Conservation (phyloP, 2,113 vertebrate genomes). For the Vimba vimba region DNA sequence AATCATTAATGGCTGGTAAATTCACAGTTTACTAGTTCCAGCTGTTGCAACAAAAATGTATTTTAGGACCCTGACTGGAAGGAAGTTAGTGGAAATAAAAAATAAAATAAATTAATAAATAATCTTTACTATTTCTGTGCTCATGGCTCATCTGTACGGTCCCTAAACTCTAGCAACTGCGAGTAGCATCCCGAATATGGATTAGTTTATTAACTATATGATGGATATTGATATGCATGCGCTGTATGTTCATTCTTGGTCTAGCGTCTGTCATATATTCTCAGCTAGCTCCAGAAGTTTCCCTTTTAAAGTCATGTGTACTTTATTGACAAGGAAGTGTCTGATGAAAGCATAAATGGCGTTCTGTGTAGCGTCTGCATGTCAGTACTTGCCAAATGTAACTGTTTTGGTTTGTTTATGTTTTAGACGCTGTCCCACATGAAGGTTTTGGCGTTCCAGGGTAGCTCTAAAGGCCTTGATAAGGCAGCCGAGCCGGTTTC, state of each 20-base stretch:
- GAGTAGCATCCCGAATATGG: not conserved
- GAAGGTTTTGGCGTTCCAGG: slow-evolving; percentile 92
- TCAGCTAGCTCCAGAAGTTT: not conserved
- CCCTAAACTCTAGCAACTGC: not conserved
- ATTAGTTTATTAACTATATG: not conserved
- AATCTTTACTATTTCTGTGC: no score
- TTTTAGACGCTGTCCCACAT: slow-evolving; percentile 86
- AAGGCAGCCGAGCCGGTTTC: slow-evolving; percentile 58
- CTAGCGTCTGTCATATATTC: not conserved
- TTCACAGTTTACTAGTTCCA: no score
- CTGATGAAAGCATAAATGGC: not conserved
- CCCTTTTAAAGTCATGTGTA: not conserved
- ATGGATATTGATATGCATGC: not conserved
- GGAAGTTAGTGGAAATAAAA: no score
- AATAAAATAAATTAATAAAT: no score
- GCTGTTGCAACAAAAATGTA: no score
- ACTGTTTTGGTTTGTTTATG: not conserved
- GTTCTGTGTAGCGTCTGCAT: not conserved
- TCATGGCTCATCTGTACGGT: not conserved
- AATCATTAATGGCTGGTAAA: no score
- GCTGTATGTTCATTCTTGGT: not conserved
- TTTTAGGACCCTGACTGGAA: no score
- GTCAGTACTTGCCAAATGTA: not conserved
- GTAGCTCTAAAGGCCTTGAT: slow-evolving; percentile 68
- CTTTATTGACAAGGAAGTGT: not conserved